Evolutionary conservation across 2,113 vertebrate genomes (phyloP).

Genomic region (Phyllostomus hastatus): DNA sequence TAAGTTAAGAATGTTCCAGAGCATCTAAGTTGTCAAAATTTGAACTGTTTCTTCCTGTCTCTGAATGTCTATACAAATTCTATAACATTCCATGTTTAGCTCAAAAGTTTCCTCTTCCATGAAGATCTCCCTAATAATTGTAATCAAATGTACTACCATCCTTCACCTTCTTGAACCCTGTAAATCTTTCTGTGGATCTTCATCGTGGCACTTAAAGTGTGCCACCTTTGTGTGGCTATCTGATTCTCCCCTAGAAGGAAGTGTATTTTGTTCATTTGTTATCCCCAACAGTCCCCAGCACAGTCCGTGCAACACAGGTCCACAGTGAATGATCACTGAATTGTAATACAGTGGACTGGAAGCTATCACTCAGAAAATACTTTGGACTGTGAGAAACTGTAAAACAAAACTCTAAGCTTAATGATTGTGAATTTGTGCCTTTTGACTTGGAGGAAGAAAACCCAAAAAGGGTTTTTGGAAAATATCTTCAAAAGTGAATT

Average conservation of each 20-base stretch:
- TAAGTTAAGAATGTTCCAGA: neutral
- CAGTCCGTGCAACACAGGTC: neutral
- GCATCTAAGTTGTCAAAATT: neutral
- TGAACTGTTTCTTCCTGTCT: neutral
- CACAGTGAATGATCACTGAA: neutral
- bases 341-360: neutral
- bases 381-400: neutral
- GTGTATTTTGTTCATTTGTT: neutral
- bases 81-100: neutral
- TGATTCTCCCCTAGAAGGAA: neutral
- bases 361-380: neutral
- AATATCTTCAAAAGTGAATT: neutral
- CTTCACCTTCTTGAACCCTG: neutral
- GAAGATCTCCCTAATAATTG: neutral
- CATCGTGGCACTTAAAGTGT: neutral
- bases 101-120: neutral
- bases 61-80: neutral
- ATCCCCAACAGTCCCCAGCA: neutral
- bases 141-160: neutral
- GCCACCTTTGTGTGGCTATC: neutral
- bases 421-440: neutral
- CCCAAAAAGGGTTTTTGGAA: neutral
- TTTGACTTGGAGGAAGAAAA: neutral
- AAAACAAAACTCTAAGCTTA: neutral
- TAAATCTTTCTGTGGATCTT: neutral